A percentile compares a stretch with the other conserved stretches of the same genome.
phyloP scores from a whole-genome alignment of 2,888 invertebrate genomes.

The Ophioninae sp. region DNA sequence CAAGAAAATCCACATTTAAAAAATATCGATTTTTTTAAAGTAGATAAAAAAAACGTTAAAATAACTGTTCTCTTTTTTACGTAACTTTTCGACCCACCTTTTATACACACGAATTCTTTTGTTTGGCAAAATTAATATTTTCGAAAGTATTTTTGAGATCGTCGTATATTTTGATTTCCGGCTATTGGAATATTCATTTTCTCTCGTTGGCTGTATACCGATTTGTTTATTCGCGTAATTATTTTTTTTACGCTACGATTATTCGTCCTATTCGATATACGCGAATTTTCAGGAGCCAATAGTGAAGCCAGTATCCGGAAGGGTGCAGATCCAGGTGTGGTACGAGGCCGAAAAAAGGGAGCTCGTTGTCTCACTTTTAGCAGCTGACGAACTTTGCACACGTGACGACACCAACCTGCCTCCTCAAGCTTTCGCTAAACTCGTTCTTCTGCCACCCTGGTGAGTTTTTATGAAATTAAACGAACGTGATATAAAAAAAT shows the following conservation, averaged over 20 bases:
- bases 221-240: background rate
- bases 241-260: slow-evolving; percentile 7
- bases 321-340: slow-evolving; percentile 94
- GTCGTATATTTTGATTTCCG: background rate
- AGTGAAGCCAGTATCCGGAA: slow-evolving; percentile 88
- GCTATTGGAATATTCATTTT: background rate
- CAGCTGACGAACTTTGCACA: slow-evolving; percentile 91
- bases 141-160: background rate
- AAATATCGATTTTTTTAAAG: background rate
- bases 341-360: slow-evolving; percentile 92
- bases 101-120: background rate
- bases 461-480: slow-evolving; percentile 81
- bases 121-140: background rate
- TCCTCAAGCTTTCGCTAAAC: slow-evolving; percentile 93
- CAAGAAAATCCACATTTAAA: too few species aligned
- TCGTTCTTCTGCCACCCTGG: slow-evolving; percentile 91
- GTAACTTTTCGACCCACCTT: background rate
- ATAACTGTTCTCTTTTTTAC: background rate
- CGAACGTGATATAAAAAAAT: background rate
- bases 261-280: background rate
- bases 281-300: slow-evolving; percentile 85
- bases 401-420: slow-evolving; percentile 90
- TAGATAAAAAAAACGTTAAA: background rate
- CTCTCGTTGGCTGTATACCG: background rate
- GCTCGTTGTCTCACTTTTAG: slow-evolving; percentile 91